Base-by-base conservation (phyloP, 1,140 invertebrate species). In the Asobara japonica region DNA sequence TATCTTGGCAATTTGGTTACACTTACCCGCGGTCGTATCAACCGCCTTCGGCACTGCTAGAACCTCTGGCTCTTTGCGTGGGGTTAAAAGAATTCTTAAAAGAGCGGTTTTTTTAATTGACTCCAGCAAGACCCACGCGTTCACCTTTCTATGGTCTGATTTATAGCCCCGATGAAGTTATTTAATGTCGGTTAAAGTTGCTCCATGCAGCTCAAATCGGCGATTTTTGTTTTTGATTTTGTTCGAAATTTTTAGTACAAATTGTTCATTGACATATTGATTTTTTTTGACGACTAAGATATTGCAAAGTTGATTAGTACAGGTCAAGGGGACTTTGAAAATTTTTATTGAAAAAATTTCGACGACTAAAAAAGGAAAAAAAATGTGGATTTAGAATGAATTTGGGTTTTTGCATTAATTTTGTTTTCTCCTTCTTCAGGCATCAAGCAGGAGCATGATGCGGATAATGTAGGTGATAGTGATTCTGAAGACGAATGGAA, bases 401-500 rank as follows among this genome's bases (percentile, higher is more conserved):
- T n/a, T n/a, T n/a, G n/a, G 31, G 18, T 45, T 72, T 18, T 18
- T 64, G 33, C 18, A 33, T 62, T 65, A 38, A 11, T 41, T 77
- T 61, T 70, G n/a, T n/a, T n/a, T n/a, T n/a, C n/a, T n/a, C n/a
- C n/a, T n/a, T 62, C 65, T 38, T 0, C 79, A 87, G 85, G 83
- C 74, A 65, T 79, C 70, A 75, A 75, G 76, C 80, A 84, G 73
- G 76, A 84, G 81, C 82, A 69, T 29, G 85, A 85, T 81, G 88
- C 89, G 84, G 91, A 92, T 88, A 92, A 92, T 91, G 91, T 92
- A 91, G 91, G 87, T 76, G 92, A 93, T 82, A 93, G 92, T 76
- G 91, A 93, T 76, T 92, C 91, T 75, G 92, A 93, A 84, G 92
- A 93, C 91, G 92, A 93, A 90, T 93, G 92, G 92, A 92, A 93